These are phyloP conservation scores for Zaprionus obscuricornis DNA, from an alignment of 2,888 invertebrate genomes.

Conservation along the genomic window DNA sequence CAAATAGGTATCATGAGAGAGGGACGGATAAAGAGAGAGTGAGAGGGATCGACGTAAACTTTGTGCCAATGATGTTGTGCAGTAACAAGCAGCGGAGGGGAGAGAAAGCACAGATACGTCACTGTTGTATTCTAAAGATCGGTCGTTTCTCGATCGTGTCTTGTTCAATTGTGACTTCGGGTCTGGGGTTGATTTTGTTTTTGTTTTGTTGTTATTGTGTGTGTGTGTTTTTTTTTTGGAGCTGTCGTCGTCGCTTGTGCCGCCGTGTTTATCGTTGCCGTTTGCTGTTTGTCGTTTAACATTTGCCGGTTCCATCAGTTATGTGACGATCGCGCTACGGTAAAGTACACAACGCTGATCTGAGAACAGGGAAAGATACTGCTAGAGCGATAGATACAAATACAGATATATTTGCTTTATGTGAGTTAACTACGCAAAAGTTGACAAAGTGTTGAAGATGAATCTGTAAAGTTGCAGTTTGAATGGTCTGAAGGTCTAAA, in stretches of 20 bases:
- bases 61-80: too few species aligned
- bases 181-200: constrained; percentile 56
- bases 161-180: constrained; percentile 41
- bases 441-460: constrained; percentile 11
- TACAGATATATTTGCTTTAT: constrained; percentile 1
- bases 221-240: too few species aligned
- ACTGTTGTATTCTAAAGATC: not conserved
- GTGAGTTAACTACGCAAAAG: constrained; percentile 30
- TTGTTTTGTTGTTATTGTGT: too few species aligned
- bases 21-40: too few species aligned
- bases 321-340: constrained; percentile 76
- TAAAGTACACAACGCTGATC: constrained; percentile 53
- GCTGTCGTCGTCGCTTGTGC: constrained; percentile 24
- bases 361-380: constrained; percentile 4
- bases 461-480: constrained; percentile 25
- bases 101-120: too few species aligned
- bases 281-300: constrained; percentile 16
- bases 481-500: constrained; percentile 12
- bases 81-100: too few species aligned
- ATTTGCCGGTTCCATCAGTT: constrained; percentile 72
- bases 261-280: constrained; percentile 36
- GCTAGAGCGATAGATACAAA: constrained; percentile 10
- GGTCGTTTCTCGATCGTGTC: constrained; percentile 51
- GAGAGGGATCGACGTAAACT: too few species aligned
- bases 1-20: too few species aligned